A percentile compares a stretch with the other conserved stretches of the same genome.
Conservation (phyloP, 2,797 vertebrate genomes). For the Sciurus vulgaris region DNA sequence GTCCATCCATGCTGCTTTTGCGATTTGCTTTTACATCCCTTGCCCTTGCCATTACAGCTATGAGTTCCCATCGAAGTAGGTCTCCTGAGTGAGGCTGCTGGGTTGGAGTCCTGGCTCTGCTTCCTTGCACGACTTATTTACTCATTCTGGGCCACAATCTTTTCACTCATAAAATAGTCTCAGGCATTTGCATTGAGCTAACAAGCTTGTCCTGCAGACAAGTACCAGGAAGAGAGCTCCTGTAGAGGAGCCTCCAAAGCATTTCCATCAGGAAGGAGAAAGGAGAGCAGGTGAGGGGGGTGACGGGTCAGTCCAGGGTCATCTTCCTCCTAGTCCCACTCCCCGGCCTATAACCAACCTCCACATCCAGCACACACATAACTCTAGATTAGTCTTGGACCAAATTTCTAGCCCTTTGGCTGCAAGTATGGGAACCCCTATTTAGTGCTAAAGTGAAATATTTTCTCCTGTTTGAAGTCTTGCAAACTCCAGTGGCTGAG, state of each 20-base stretch:
- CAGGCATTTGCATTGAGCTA: not conserved
- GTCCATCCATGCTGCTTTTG: fast-evolving
- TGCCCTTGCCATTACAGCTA: not conserved
- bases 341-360: not conserved
- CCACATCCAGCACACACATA: fast-evolving
- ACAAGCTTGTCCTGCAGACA: not conserved
- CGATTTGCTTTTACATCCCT: not conserved
- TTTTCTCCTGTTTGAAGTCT: not conserved
- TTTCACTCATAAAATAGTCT: not conserved
- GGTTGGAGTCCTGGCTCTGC: not conserved
- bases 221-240: not conserved
- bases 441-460: not conserved
- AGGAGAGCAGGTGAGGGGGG: too few species aligned
- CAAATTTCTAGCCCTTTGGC: not conserved
- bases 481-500: not conserved
- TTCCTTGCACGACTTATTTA: not conserved
- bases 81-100: not conserved
- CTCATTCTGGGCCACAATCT: not conserved
- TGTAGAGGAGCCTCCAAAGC: not conserved
- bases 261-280: not conserved
- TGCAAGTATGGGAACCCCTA: not conserved
- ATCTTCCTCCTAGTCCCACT: not conserved
- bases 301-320: fast-evolving
- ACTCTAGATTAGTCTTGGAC: not conserved
- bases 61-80: not conserved